A percentile compares a stretch with the other conserved stretches of the same genome.
phyloP scores from a whole-genome alignment of 2,113 vertebrate genomes.

The Myodes glareolus region DNA sequence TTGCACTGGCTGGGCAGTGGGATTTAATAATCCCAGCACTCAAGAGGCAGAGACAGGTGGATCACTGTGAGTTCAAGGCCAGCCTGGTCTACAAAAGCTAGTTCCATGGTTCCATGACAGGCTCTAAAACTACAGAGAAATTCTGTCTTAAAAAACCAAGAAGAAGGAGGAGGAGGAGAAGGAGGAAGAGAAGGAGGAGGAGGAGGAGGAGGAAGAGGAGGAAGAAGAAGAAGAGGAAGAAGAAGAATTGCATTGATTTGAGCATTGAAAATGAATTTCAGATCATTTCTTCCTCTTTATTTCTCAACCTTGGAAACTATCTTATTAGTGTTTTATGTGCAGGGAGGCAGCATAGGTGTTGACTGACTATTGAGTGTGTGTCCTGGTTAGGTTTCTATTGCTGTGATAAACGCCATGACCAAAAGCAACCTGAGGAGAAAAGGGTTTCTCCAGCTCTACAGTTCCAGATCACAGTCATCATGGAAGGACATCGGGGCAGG shows the following conservation, averaged over 20 bases:
- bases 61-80: too few species aligned
- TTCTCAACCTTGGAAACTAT: slow-evolving; percentile 10
- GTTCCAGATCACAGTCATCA: background rate
- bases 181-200: too few species aligned
- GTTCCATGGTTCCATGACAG: too few species aligned
- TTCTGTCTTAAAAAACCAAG: too few species aligned
- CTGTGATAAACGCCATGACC: background rate
- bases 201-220: too few species aligned
- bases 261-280: background rate
- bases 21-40: too few species aligned
- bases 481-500: background rate
- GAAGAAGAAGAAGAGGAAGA: rapidly evolving
- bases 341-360: background rate
- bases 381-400: background rate
- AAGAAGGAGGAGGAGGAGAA: too few species aligned
- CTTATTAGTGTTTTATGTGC: slow-evolving; percentile 28
- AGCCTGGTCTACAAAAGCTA: too few species aligned
- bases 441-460: background rate
- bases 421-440: background rate
- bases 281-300: background rate
- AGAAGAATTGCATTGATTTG: slow-evolving; percentile 36
- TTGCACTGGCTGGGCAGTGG: background rate
- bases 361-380: background rate
- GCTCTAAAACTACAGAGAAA: too few species aligned
- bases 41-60: too few species aligned